Conservation (phyloP, 2,113 vertebrate genomes). For the Baryphthengus martii region DNA sequence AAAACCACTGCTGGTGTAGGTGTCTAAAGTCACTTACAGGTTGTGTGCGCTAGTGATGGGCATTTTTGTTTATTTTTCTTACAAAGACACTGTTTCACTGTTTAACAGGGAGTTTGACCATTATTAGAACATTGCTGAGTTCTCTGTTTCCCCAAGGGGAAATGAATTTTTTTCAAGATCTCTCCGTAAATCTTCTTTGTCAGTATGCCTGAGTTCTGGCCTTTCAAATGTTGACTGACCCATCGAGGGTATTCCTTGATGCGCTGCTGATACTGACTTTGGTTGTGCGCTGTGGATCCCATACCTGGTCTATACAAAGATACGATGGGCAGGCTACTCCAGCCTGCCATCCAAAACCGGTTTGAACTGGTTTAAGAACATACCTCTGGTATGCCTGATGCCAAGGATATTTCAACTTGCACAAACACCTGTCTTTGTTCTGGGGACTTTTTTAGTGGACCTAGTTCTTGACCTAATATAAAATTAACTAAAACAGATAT, state of each 20-base stretch:
- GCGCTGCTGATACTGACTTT: accelerated
- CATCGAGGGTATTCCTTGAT: neutral
- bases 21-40: neutral
- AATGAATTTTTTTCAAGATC: neutral
- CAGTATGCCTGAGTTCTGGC: neutral
- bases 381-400: neutral
- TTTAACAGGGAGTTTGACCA: neutral
- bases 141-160: neutral
- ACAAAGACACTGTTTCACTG: neutral
- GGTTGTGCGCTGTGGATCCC: neutral
- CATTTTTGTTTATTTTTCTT: neutral
- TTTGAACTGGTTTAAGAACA: neutral
- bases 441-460: neutral
- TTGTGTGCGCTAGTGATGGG: neutral
- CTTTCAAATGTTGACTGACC: neutral
- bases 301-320: neutral
- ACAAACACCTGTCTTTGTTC: neutral
- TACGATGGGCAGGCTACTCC: neutral
- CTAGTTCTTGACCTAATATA: neutral
- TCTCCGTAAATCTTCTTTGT: neutral
- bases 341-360: neutral
- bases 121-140: neutral
- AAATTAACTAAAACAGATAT: neutral
- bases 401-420: neutral
- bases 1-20: neutral